Base-by-base conservation (phyloP, 1,140 invertebrate genomes). In the Subanguina moxae region DNA sequence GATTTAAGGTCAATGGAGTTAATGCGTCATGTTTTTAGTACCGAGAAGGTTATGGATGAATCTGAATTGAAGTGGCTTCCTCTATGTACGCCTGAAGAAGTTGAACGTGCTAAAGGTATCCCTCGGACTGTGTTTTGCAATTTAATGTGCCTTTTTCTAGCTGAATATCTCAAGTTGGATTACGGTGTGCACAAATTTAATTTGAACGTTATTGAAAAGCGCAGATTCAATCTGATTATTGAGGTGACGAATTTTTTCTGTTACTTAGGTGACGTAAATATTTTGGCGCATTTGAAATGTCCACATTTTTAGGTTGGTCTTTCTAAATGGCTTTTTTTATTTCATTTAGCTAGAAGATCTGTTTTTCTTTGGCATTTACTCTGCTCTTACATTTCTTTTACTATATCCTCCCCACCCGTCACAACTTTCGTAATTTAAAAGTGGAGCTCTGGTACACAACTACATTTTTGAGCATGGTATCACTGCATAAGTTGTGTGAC, bases 131-230 rank as follows among this genome's bases (percentile, higher is more conserved):
- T 19, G n/a, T 21, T 65, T 65, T 65, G 15, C 32, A 38, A 5
- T 38, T 38, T 38, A 38, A 38, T 38, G 32, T 38, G 3, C 32
- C 27, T 66, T 72, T 19, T 63, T 70, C 27, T 25, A 71, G 69
- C 57, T 28, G 71, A 63, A n/a, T 73, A 71, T 15, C 58, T 70
- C 28, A 13, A 46, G 56, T 27, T n/a, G 1, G 30, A 71, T 1
- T 64, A 61, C 58, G 69, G 69, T 21, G 1, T 71, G 28, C 42
- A 62, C 56, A 32, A 32, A 15, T 71, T 61, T 42, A 71, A 71
- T 15, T n/a, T 43, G 21, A 21, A 46, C n/a, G 56, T 71, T 27
- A 38, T 71, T 43, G 58, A 71, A 57, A 30, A 71, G n/a, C 30
- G 57, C 15, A 57, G 57, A 13, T 71, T 62, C 57, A 52, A 71